phyloP scores from a whole-genome alignment of 2,888 invertebrate genomes.

The Leptogaster cylindrica region DNA sequence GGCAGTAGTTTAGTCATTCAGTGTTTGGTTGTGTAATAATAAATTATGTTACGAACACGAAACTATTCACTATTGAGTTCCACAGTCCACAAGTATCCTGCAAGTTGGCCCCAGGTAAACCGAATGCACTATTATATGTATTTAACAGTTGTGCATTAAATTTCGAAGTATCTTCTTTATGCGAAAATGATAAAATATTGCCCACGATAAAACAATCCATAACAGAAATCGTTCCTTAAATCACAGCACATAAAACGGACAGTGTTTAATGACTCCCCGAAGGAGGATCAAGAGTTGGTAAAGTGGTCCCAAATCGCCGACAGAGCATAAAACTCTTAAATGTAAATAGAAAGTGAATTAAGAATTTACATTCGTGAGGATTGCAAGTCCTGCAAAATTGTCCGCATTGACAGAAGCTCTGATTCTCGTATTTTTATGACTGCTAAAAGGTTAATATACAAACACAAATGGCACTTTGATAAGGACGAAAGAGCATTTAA shows the following conservation, averaged over 20 bases:
- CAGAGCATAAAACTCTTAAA: not conserved
- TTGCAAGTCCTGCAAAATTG: not conserved
- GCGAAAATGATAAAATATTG: too few species aligned
- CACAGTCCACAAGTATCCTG: too few species aligned
- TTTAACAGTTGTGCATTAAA: too few species aligned
- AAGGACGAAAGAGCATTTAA: constrained; percentile 4
- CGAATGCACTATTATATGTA: too few species aligned
- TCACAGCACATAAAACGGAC: constrained; percentile 10
- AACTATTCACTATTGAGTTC: too few species aligned
- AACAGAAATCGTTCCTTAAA: constrained; percentile 4
- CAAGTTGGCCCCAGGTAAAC: too few species aligned
- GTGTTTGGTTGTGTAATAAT: too few species aligned
- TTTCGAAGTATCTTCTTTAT: too few species aligned
- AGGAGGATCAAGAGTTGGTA: not conserved
- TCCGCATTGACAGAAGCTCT: not conserved
- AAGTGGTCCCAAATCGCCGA: not conserved
- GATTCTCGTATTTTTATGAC: constrained; percentile 9
- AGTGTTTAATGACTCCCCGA: constrained; percentile 4
- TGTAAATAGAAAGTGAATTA: not conserved
- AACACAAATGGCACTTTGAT: constrained; percentile 14
- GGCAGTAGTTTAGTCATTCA: too few species aligned
- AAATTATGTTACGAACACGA: too few species aligned
- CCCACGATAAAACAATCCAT: constrained; percentile 5
- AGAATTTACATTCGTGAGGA: constrained; percentile 13
- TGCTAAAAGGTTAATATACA: constrained; percentile 21